A percentile compares a stretch with the other conserved stretches of the same genome.
phyloP scores from a whole-genome alignment of 2,888 invertebrate genomes.

The Muschampia plurimacula region DNA sequence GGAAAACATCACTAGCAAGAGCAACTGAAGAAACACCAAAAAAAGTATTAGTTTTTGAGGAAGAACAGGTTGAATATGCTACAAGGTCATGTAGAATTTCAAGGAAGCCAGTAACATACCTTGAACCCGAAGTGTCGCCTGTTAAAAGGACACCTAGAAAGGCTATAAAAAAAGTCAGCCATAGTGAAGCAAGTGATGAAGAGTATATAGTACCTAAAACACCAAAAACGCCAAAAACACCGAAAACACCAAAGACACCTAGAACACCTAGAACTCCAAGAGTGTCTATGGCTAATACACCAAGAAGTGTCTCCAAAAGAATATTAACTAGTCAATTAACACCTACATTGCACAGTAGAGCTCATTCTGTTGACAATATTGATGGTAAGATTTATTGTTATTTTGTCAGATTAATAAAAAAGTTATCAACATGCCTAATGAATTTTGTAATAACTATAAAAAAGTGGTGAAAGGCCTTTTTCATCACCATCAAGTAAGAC shows the following conservation, averaged over 20 bases:
- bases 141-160: slow-evolving; percentile 65
- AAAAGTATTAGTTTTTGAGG: slow-evolving; percentile 68
- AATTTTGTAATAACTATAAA: too few relatives aligned
- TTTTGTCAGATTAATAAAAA: neutral
- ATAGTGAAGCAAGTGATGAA: slow-evolving; percentile 65
- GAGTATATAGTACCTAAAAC: slow-evolving; percentile 61
- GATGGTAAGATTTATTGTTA: slow-evolving; percentile 58
- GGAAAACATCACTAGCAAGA: slow-evolving; percentile 64
- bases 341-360: slow-evolving; percentile 66
- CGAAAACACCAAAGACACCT: slow-evolving; percentile 54
- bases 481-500: too few relatives aligned
- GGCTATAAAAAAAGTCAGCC: slow-evolving; percentile 50
- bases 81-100: slow-evolving; percentile 64
- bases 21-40: slow-evolving; percentile 66
- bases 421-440: too few relatives aligned
- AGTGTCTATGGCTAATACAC: slow-evolving; percentile 53
- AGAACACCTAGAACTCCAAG: slow-evolving; percentile 43
- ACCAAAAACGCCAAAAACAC: slow-evolving; percentile 49
- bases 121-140: slow-evolving; percentile 66
- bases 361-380: slow-evolving; percentile 70
- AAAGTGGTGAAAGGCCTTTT: too few relatives aligned
- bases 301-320: slow-evolving; percentile 64
- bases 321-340: slow-evolving; percentile 71
- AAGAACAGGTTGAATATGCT: slow-evolving; percentile 55
- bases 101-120: slow-evolving; percentile 59